phyloP scores from a whole-genome alignment of 1,140 invertebrate genomes.

The Eurosta solidaginis region DNA sequence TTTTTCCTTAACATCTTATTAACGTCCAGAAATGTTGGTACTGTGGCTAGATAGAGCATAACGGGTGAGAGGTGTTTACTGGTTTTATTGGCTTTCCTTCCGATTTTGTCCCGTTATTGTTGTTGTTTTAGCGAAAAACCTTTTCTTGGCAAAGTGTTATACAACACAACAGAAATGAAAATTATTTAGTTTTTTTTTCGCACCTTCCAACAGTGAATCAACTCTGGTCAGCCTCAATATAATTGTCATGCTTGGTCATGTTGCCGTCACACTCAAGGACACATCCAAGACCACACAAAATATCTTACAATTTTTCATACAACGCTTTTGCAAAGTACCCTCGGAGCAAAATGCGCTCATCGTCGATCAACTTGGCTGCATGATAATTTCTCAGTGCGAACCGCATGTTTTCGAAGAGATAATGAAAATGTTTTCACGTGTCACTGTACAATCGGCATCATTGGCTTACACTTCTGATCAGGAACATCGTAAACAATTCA shows the following conservation, averaged over 20 bases:
- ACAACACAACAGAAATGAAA: too few species aligned
- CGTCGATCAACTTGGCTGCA: slow-evolving; percentile 95
- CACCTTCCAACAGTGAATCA: slow-evolving; percentile 70
- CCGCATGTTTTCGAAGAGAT: slow-evolving; percentile 89
- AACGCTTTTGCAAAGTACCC: slow-evolving; percentile 90
- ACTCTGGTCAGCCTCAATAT: slow-evolving; percentile 93
- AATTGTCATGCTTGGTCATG: slow-evolving; percentile 95
- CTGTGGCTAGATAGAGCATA: too few species aligned
- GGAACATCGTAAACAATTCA: slow-evolving; percentile 67
- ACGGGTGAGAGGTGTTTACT: too few species aligned
- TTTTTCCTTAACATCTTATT: too few species aligned
- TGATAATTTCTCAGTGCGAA: slow-evolving; percentile 91
- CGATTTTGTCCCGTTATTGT: too few species aligned
- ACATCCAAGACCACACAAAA: slow-evolving; percentile 90
- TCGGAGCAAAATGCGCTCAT: slow-evolving; percentile 89
- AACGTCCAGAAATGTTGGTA: too few species aligned
- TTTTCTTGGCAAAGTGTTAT: too few species aligned
- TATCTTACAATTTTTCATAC: slow-evolving; percentile 96
- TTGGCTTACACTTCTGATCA: slow-evolving; percentile 77
- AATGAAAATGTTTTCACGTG: slow-evolving; percentile 96
- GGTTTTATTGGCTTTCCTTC: too few species aligned
- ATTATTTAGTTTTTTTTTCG: not conserved
- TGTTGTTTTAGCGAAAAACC: too few species aligned
- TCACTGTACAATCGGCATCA: slow-evolving; percentile 91
- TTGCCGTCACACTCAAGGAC: slow-evolving; percentile 92